Base-by-base conservation (phyloP, 2,113 vertebrate species). In the Chaenogobius annularis region DNA sequence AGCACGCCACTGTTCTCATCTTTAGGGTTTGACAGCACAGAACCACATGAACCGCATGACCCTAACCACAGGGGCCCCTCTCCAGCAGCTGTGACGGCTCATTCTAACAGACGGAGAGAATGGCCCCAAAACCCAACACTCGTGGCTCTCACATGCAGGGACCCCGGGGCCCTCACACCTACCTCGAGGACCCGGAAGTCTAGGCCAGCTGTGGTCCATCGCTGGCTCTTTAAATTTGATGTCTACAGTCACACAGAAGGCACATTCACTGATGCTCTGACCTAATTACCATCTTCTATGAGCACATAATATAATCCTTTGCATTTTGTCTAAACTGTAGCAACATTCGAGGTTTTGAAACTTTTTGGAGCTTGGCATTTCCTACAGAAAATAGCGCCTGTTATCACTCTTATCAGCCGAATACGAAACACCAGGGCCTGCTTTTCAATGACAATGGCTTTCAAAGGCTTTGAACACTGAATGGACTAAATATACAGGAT, bases 181-280 rank as follows among this genome's bases (percentile, higher is more conserved):
- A 86, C 88, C 88, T 84, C 68, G 74, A 14, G 68, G 67, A 40
- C 78, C 83, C 15, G 67, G 48, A n/a, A 66, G 44, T 52, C 73
- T 77, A 11, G 79, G 10, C 44, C 26, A 58, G 46, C 73, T 68
- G 58, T 58, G 35, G 62, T 81, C 87, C 70, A 78, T 68, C 1
- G 47, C 70, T 7, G 71, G 58, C 58, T n/a, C 62, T 14, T 6
- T 37, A 70, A 43, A 66, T 71, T 78, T 67, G 68, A 23, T 59
- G 17, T 74, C 83, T 85, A 56, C 23, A 70, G 54, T 72, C 64
- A 71, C 62, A 66, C 48, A 64, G 48, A 48, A 64, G 54, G 80
- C 78, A 83, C 44, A 75, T 72, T 70, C 58, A 72, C 54, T 56
- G 50, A n/a, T 52, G 15, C n/a, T n/a, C n/a, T n/a, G n/a, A n/a